Conservation (phyloP, 2,797 vertebrate species). For the Hoplostethus atlanticus region DNA sequence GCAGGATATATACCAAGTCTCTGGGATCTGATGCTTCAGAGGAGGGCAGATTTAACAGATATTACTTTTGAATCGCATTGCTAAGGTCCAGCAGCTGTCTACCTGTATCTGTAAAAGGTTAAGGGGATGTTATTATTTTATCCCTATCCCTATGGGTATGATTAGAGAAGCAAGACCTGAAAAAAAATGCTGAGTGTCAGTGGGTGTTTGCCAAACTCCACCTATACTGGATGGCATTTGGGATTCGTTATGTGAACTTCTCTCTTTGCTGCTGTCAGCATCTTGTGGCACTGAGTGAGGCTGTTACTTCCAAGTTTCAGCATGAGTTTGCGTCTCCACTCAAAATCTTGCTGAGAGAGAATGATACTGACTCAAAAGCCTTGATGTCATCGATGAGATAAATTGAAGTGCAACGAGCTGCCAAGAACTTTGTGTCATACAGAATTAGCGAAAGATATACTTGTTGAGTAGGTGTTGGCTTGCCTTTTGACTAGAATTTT, state of each 20-base stretch:
- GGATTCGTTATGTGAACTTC: constrained; percentile 57
- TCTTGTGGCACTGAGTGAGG: constrained; percentile 30
- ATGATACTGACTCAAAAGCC: constrained; percentile 13
- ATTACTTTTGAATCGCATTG: constrained; percentile 58
- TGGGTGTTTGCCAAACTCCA: constrained; percentile 39
- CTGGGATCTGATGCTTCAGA: constrained; percentile 54
- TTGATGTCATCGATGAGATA: constrained; percentile 5
- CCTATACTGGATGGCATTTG: constrained; percentile 58
- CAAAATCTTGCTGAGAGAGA: constrained; percentile 1
- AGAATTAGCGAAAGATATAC: not conserved
- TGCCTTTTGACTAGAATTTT: not conserved
- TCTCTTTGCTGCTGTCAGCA: constrained; percentile 52
- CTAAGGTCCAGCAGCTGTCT: constrained; percentile 55
- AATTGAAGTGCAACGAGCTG: not conserved
- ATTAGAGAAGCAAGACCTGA: constrained; percentile 41
- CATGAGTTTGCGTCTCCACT: not conserved
- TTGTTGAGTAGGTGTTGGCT: constrained; percentile 6
- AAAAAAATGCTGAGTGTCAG: constrained; percentile 27
- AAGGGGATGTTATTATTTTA: constrained; percentile 26
- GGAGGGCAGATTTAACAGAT: constrained; percentile 57
- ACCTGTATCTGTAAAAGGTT: constrained; percentile 40
- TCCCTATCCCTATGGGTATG: constrained; percentile 31
- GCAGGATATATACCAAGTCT: constrained; percentile 54
- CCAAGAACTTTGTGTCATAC: constrained; percentile 27
- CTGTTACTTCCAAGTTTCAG: constrained; percentile 31